Evolutionary conservation across 2,797 vertebrate genomes (phyloP).

Genomic region (Spea hammondii): DNA sequence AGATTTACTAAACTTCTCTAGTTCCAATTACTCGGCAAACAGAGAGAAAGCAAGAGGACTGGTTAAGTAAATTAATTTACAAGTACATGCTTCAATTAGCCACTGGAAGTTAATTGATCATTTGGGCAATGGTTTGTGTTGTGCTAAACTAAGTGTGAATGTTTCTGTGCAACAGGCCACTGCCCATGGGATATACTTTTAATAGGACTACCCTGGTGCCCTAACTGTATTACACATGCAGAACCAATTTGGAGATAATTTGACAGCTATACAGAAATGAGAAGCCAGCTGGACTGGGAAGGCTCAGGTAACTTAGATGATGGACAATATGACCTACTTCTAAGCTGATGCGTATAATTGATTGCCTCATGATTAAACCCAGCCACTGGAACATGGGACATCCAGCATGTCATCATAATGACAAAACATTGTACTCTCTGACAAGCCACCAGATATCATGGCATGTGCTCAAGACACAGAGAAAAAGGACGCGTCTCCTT

Average conservation of each 20-base stretch:
- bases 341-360: slow-evolving; percentile 40
- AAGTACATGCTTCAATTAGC: slow-evolving; percentile 45
- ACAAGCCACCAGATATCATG: slow-evolving; percentile 37
- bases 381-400: slow-evolving; percentile 32
- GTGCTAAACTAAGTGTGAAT: slow-evolving; percentile 13
- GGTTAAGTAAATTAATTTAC: slow-evolving; percentile 42
- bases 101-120: slow-evolving; percentile 49
- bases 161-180: slow-evolving; percentile 22
- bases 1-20: slow-evolving; percentile 32
- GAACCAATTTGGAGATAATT: slow-evolving; percentile 23
- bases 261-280: slow-evolving; percentile 18
- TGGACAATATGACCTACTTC: slow-evolving; percentile 44
- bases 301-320: slow-evolving; percentile 11
- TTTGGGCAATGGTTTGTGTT: slow-evolving; percentile 2
- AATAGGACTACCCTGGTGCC: slow-evolving; percentile 23
- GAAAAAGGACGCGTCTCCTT: slow-evolving; percentile 15
- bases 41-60: slow-evolving; percentile 4
- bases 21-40: background rate
- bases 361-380: slow-evolving; percentile 48
- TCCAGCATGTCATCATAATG: slow-evolving; percentile 45
- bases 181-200: slow-evolving; percentile 27
- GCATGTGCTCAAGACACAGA: slow-evolving; percentile 24
- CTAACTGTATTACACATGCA: slow-evolving; percentile 7
- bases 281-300: slow-evolving; percentile 32
- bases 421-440: slow-evolving; percentile 31